phyloP scores from a whole-genome alignment of 2,797 vertebrate species.

The Chiropotes sagulatus region DNA sequence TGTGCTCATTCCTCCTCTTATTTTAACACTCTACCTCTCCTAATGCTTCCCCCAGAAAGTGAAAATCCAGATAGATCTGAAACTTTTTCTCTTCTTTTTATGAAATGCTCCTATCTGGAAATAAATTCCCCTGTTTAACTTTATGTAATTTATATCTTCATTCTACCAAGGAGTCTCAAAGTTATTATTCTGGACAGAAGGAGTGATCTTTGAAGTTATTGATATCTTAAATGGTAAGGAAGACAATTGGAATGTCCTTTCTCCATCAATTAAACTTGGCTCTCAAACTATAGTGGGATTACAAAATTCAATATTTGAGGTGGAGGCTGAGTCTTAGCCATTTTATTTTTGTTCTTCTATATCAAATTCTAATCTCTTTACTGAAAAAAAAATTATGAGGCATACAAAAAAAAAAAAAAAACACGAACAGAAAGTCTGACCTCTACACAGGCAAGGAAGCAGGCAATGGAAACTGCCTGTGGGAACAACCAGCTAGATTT shows the following conservation, averaged over 20 bases:
- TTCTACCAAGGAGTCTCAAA: background rate
- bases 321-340: background rate
- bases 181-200: background rate
- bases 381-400: background rate
- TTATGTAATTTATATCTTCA: background rate
- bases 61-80: background rate
- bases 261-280: background rate
- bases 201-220: background rate
- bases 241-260: background rate
- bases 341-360: background rate
- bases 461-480: background rate
- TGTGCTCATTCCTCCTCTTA: background rate
- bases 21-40: background rate
- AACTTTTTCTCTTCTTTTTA: background rate
- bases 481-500: background rate
- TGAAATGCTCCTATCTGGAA: background rate
- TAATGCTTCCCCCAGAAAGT: background rate
- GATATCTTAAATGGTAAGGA: background rate
- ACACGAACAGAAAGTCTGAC: background rate
- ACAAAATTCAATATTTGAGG: background rate
- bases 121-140: background rate
- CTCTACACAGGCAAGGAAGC: background rate
- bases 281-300: background rate
- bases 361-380: background rate
- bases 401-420: background rate